A percentile compares a stretch with the other conserved stretches of the same genome.
phyloP scores from a whole-genome alignment of 2,888 invertebrate genomes.

The Drosophila koepferae region DNA sequence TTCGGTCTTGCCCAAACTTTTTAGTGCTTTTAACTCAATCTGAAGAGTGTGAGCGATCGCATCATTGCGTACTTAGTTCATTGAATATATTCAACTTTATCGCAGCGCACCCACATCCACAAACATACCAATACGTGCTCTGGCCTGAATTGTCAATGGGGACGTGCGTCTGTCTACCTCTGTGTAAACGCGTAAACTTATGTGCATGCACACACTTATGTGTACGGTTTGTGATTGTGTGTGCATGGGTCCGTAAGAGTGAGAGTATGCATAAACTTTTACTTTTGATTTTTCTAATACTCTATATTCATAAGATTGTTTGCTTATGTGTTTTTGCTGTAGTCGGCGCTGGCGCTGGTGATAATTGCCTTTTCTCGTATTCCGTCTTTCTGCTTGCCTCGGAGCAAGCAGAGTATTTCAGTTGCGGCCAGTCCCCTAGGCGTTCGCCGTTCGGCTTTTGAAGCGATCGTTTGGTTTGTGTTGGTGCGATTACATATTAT shows the following conservation, averaged over 20 bases:
- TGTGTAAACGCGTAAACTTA: not conserved
- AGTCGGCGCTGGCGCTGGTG: not conserved
- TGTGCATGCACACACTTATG: not conserved
- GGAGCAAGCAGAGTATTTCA: conserved; percentile 28
- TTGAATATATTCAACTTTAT: conserved; percentile 17
- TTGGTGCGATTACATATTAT: conserved; percentile 63
- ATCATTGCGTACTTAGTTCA: conserved; percentile 2
- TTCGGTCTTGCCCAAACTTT: too few relatives aligned
- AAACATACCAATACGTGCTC: conserved; percentile 21
- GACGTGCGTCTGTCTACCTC: not conserved
- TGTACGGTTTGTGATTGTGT: not conserved
- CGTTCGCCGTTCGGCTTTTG: conserved; percentile 18
- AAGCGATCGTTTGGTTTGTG: conserved; percentile 42
- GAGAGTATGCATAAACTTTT: conserved; percentile 26
- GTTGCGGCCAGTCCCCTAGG: conserved; percentile 30
- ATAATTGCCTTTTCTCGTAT: conserved; percentile 4
- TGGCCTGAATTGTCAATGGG: not conserved
- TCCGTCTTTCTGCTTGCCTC: conserved; percentile 20
- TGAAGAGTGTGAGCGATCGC: conserved; percentile 4
- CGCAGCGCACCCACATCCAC: conserved; percentile 16
- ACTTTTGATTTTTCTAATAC: conserved; percentile 38
- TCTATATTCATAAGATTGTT: conserved; percentile 15
- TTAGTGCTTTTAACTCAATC: not conserved
- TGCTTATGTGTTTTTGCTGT: conserved; percentile 1
- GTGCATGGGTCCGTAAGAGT: not conserved